These are phyloP conservation scores for Omphaloscelis lunosa DNA, from an alignment of 2,888 invertebrate species.

Conservation along the genomic window DNA sequence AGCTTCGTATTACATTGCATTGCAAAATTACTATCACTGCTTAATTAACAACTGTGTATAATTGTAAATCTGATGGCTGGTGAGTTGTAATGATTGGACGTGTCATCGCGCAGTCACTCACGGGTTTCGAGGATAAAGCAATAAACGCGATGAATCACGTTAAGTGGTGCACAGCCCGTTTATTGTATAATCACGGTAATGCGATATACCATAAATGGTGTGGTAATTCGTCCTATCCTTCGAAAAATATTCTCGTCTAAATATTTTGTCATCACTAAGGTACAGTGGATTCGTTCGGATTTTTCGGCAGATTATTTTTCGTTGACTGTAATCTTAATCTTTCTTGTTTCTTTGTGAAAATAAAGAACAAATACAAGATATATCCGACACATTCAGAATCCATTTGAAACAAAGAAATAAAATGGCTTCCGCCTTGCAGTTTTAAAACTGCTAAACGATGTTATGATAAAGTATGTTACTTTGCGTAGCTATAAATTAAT, in stretches of 20 bases:
- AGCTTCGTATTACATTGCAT: neutral
- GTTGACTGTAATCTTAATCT: too few relatives aligned
- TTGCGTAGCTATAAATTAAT: slow-evolving; percentile 63
- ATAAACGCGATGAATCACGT: slow-evolving; percentile 48
- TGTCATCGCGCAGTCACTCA: slow-evolving; percentile 45
- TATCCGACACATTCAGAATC: slow-evolving; percentile 3
- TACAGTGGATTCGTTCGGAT: too few relatives aligned
- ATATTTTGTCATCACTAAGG: neutral
- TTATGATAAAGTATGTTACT: slow-evolving; percentile 63
- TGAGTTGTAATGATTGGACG: slow-evolving; percentile 46
- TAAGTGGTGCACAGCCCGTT: slow-evolving; percentile 6
- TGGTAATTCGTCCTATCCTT: neutral
- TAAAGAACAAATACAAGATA: slow-evolving; percentile 6
- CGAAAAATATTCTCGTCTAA: neutral
- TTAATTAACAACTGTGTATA: slow-evolving; percentile 34
- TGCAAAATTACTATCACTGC: slow-evolving; percentile 18
- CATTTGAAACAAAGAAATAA: slow-evolving; percentile 40
- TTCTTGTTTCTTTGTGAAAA: neutral
- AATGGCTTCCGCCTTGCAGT: slow-evolving; percentile 29
- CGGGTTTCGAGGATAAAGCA: slow-evolving; percentile 42
- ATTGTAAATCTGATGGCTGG: slow-evolving; percentile 33
- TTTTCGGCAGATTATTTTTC: too few relatives aligned
- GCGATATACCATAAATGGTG: neutral
- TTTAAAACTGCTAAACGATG: slow-evolving; percentile 58
- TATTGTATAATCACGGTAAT: slow-evolving; percentile 19